A percentile compares a stretch with the other conserved stretches of the same genome.
These are phyloP conservation scores for Carcina quercana DNA, from an alignment of 2,888 invertebrate species.

Conservation along the genomic window DNA sequence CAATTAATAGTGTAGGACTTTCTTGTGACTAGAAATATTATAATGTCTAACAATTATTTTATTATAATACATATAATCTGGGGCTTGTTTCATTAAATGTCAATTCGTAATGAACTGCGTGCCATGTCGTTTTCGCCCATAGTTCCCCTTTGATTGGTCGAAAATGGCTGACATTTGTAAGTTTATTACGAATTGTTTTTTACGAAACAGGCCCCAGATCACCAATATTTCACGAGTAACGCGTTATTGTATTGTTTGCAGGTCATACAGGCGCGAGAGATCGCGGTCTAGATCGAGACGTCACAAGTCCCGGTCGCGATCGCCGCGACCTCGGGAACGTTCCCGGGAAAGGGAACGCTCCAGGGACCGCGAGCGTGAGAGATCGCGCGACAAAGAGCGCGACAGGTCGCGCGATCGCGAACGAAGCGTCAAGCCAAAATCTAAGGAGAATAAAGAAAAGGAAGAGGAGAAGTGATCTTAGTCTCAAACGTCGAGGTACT, in stretches of 20 bases:
- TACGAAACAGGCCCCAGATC: too few species aligned
- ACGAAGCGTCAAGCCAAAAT: conserved; percentile 66
- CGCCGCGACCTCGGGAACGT: conserved; percentile 70
- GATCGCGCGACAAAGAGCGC: conserved; percentile 54
- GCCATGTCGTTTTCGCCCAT: too few species aligned
- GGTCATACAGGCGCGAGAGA: conserved; percentile 64
- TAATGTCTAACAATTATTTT: too few species aligned
- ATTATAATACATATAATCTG: too few species aligned
- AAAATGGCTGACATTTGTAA: too few species aligned
- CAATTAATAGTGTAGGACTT: too few species aligned
- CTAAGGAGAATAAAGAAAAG: conserved; percentile 77
- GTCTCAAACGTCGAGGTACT: too few species aligned
- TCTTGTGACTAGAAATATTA: too few species aligned
- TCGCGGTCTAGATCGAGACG: conserved; percentile 77
- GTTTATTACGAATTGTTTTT: too few species aligned
- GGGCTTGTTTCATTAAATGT: too few species aligned
- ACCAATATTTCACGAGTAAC: background rate
- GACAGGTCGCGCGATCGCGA: conserved; percentile 55
- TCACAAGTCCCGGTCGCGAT: conserved; percentile 82
- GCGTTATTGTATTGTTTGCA: conserved; percentile 25
- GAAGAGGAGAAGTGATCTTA: conserved; percentile 79
- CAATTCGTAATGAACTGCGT: too few species aligned
- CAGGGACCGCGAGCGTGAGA: conserved; percentile 30
- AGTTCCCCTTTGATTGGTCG: too few species aligned
- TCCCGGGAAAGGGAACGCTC: conserved; percentile 23